Evolutionary conservation across 1,140 invertebrate species (phyloP).

Genomic region (Paracyclopina nana): DNA sequence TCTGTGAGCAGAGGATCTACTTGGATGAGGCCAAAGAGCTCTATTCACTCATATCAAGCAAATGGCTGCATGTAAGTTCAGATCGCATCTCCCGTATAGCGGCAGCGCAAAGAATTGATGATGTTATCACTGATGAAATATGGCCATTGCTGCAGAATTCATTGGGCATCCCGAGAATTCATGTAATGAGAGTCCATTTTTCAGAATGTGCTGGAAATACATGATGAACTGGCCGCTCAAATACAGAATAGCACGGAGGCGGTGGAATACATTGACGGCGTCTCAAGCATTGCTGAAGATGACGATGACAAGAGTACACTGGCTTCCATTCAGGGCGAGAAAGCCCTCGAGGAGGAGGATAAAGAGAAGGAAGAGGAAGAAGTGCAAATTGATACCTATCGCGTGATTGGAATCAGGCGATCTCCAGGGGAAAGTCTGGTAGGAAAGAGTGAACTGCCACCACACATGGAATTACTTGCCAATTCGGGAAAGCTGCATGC

Average conservation of each 20-base stretch:
- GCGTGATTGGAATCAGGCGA: slow-evolving; percentile 9
- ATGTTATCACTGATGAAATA: not conserved
- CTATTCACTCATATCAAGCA: slow-evolving; percentile 13
- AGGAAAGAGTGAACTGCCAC: too few species aligned
- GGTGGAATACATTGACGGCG: slow-evolving; percentile 15
- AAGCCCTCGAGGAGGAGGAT: slow-evolving; percentile 1
- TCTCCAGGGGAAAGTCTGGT: slow-evolving; percentile 8
- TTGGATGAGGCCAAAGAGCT: slow-evolving; percentile 16
- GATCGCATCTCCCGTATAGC: not conserved
- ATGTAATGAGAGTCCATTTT: slow-evolving; percentile 2
- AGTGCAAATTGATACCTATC: slow-evolving; percentile 12
- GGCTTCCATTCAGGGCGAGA: not conserved
- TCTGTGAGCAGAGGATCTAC: slow-evolving; percentile 14
- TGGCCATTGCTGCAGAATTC: not conserved
- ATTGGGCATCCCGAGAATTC: not conserved
- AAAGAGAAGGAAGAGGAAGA: slow-evolving; percentile 7
- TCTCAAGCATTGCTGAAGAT: not conserved
- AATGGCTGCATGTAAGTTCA: slow-evolving; percentile 14
- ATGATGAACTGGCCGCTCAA: slow-evolving; percentile 14
- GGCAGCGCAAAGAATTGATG: not conserved
- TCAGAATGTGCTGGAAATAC: slow-evolving; percentile 11
- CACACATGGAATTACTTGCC: too few species aligned
- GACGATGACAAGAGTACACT: slow-evolving; percentile 10
- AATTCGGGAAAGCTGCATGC: too few species aligned
- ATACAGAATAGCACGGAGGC: slow-evolving; percentile 11